These are phyloP conservation scores for Bruchidius siliquastri DNA, from an alignment of 2,888 invertebrate species.

Conservation along the genomic window DNA sequence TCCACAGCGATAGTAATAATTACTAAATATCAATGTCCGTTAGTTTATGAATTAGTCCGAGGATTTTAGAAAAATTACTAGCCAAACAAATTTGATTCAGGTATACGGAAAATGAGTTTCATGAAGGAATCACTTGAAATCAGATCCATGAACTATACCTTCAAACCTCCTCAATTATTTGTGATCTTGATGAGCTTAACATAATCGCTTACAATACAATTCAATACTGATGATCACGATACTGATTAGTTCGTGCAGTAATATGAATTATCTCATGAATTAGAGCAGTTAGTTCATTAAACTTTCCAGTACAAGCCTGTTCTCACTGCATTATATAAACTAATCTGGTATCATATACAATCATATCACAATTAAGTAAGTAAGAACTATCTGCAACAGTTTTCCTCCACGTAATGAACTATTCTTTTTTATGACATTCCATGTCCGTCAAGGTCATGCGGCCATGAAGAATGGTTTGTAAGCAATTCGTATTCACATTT, in stretches of 20 bases:
- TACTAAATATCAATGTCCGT: not conserved
- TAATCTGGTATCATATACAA: not conserved
- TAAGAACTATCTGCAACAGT: not conserved
- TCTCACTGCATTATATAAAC: not conserved
- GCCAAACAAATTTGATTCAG: no score
- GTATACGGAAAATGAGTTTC: no score
- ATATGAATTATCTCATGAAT: no score
- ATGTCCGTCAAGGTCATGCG: not conserved
- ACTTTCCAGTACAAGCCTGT: no score
- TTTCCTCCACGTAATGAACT: not conserved
- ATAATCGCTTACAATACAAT: no score
- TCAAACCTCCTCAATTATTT: no score
- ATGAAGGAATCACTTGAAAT: no score
- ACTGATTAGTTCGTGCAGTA: no score
- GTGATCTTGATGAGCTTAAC: no score
- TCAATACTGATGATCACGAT: no score
- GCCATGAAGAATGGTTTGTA: not conserved
- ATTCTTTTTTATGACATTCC: not conserved
- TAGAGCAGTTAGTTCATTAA: no score
- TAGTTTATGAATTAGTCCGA: not conserved
- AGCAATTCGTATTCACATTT: not conserved
- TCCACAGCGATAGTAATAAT: not conserved
- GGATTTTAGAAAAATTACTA: not conserved
- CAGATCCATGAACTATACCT: no score
- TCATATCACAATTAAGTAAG: not conserved